Conservation (phyloP, 2,797 vertebrate species). For the Pyrocephalus nanus region DNA sequence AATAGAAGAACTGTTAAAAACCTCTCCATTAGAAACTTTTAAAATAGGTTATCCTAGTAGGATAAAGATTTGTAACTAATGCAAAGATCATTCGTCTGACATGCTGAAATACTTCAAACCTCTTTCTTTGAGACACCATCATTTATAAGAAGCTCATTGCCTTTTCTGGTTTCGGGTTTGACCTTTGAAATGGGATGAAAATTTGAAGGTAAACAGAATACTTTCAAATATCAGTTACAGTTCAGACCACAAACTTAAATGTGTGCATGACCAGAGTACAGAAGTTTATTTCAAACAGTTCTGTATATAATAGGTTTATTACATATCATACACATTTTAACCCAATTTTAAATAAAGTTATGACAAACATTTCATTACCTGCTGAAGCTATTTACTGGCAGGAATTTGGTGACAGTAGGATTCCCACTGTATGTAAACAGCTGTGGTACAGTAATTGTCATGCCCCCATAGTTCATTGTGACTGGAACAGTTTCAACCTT, state of each 20-base stretch:
- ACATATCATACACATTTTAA: background rate
- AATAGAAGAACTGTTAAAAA: background rate
- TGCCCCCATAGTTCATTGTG: constrained; percentile 69
- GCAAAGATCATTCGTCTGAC: background rate
- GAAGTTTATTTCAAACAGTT: background rate
- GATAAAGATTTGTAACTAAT: background rate
- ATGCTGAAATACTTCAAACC: background rate
- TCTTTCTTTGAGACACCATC: background rate
- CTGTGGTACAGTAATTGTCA: background rate
- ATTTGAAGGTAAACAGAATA: background rate
- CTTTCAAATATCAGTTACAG: background rate
- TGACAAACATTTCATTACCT: constrained; percentile 70
- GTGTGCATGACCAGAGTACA: background rate
- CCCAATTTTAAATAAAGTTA: background rate
- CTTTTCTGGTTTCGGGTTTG: background rate
- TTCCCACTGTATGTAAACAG: constrained; percentile 75
- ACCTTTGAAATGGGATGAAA: background rate
- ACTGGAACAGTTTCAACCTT: constrained; percentile 38
- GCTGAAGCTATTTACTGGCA: constrained; percentile 77
- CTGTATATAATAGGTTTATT: background rate
- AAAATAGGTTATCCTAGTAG: background rate
- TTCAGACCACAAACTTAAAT: background rate
- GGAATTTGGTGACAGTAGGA: constrained; percentile 73
- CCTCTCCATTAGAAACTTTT: background rate
- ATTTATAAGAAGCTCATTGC: background rate